Percentiles rank a stretch among this genome's conserved stretches.
Evolutionary conservation across 2,113 vertebrate species (phyloP).

Genomic region (Mastomys coucha): DNA sequence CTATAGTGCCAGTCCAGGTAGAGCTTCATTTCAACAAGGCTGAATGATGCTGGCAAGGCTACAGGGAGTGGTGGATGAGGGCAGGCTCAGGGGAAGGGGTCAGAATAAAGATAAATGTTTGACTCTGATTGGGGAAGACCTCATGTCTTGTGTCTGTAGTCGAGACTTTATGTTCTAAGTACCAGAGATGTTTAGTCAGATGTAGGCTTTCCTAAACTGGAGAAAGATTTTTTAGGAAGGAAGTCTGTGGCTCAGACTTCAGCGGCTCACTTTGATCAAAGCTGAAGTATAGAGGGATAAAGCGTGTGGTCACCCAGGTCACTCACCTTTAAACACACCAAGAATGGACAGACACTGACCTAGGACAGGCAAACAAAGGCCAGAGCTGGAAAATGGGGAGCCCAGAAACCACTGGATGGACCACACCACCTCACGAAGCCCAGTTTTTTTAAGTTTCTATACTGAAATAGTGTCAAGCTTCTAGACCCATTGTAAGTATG

Average conservation of each 20-base stretch:
- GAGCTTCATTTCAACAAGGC: background rate
- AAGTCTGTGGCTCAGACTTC: background rate
- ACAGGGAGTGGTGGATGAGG: background rate
- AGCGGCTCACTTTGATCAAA: background rate
- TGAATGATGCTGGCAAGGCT: no score
- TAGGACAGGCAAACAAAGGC: background rate
- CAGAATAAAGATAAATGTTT: background rate
- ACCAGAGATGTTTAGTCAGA: background rate
- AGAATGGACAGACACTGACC: background rate
- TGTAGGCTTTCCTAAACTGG: background rate
- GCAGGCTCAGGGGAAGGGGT: no score
- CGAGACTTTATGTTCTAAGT: background rate
- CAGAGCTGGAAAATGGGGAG: background rate
- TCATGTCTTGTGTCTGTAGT: background rate
- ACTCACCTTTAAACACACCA: background rate
- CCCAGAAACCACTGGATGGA: fast-evolving
- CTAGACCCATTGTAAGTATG: background rate
- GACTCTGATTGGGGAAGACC: background rate
- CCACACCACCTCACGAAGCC: fast-evolving
- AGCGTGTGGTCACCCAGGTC: background rate
- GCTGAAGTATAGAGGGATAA: background rate
- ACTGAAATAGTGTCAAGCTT: background rate
- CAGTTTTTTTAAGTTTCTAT: background rate
- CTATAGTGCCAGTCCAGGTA: background rate
- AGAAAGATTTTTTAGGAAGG: constrained; percentile 12